Evolutionary conservation across 2,113 vertebrate genomes (phyloP).

Genomic region (Ursus arctos): DNA sequence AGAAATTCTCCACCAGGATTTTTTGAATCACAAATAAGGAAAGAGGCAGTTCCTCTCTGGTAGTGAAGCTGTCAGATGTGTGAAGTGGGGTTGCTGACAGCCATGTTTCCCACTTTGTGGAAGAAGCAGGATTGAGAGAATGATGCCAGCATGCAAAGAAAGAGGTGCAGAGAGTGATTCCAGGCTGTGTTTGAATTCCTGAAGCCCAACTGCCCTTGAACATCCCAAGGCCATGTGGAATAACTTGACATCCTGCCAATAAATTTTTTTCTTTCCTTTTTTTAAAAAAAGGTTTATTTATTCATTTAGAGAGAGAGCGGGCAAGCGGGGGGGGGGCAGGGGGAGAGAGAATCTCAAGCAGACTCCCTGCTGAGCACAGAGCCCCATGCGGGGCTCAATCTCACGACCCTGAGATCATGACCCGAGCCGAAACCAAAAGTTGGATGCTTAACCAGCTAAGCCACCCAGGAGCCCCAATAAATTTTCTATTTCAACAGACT

Average conservation of each 20-base stretch:
- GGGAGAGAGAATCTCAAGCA: neutral
- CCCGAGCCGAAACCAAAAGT: neutral
- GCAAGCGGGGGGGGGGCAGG: neutral
- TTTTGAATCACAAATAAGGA: constrained; percentile 31
- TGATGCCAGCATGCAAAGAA: neutral
- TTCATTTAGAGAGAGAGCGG: neutral
- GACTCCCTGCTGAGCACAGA: neutral
- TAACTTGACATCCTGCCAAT: neutral
- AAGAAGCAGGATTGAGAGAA: neutral
- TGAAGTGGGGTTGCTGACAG: neutral
- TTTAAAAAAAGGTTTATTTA: neutral
- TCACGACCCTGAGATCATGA: neutral
- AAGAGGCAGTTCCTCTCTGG: neutral
- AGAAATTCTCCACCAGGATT: neutral
- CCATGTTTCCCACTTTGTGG: neutral
- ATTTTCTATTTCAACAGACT: neutral
- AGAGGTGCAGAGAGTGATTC: neutral
- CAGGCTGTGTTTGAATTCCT: neutral
- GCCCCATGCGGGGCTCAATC: neutral
- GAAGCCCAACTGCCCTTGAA: neutral
- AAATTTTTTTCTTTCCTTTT: neutral
- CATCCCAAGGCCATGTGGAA: neutral
- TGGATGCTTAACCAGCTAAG: neutral
- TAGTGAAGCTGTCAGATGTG: neutral
- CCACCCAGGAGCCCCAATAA: neutral